phyloP scores from a whole-genome alignment of 2,113 vertebrate genomes.

The Aix galericulata region DNA sequence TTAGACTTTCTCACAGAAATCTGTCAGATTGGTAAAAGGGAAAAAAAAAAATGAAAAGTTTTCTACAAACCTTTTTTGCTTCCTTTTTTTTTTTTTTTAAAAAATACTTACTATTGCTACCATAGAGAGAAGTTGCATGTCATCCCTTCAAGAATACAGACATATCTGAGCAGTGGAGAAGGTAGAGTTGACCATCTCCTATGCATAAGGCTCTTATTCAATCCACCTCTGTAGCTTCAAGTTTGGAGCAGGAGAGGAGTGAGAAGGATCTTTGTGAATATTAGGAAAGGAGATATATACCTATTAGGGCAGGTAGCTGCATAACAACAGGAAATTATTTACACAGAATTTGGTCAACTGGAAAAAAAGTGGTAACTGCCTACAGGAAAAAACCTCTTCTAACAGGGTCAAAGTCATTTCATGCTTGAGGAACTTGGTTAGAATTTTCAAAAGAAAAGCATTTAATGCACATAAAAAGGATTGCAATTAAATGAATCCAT shows the following conservation, averaged over 20 bases:
- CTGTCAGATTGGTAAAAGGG: not conserved
- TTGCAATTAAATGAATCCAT: not conserved
- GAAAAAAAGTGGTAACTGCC: not conserved
- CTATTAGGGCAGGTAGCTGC: not conserved
- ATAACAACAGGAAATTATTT: not conserved
- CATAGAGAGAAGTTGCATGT: not conserved
- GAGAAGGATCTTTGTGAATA: not conserved
- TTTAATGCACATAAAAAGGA: not conserved
- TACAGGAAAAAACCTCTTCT: not conserved
- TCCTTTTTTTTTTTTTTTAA: not conserved
- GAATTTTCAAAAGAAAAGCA: not conserved
- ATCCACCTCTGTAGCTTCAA: not conserved
- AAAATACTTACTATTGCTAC: not conserved
- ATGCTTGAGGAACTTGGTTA: not conserved
- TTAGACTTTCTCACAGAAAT: not conserved
- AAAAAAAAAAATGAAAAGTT: not conserved
- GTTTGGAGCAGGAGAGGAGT: not conserved
- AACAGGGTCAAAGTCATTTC: not conserved
- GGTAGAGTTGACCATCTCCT: not conserved
- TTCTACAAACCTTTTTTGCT: not conserved
- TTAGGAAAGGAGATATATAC: not conserved
- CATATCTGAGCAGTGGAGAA: not conserved
- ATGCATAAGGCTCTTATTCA: not conserved
- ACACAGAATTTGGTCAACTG: not conserved
- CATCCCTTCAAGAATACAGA: not conserved